phyloP scores from a whole-genome alignment of 1,140 invertebrate species.

The Lanistes nyassanus region DNA sequence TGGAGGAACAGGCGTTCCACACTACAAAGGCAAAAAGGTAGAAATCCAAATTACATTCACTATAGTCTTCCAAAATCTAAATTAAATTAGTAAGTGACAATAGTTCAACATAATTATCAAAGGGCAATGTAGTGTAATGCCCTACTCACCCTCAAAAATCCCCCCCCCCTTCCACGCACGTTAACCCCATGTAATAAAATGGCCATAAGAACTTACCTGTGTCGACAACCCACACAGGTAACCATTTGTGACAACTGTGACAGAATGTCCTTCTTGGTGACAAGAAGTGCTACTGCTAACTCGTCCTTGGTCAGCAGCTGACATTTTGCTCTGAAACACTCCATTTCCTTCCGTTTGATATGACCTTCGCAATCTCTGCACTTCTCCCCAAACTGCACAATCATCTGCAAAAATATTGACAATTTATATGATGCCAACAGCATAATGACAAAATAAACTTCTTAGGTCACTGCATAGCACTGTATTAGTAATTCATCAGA shows the following conservation, averaged over 20 bases:
- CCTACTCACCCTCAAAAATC: no score
- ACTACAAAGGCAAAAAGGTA: constrained; percentile 69
- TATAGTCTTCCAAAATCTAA: no score
- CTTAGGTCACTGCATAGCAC: background rate
- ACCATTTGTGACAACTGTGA: constrained; percentile 86
- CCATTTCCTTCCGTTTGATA: constrained; percentile 80
- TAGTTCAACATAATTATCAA: background rate
- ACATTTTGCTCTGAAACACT: constrained; percentile 85
- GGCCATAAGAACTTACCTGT: constrained; percentile 74
- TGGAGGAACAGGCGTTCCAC: constrained; percentile 88
- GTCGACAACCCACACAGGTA: constrained; percentile 90
- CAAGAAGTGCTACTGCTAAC: constrained; percentile 81
- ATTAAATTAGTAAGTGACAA: background rate
- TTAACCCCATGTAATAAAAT: no score
- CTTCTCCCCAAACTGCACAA: constrained; percentile 87
- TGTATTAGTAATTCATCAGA: no score
- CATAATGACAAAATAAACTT: background rate
- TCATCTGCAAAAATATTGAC: constrained; percentile 76
- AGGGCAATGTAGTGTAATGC: background rate
- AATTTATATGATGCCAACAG: background rate
- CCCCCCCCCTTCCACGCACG: no score
- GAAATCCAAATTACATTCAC: constrained; percentile 1
- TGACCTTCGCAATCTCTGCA: constrained; percentile 75
- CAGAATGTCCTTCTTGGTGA: constrained; percentile 83
- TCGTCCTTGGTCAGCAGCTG: constrained; percentile 81